Percentiles rank a stretch among this genome's conserved stretches.
Evolutionary conservation across 2,113 vertebrate genomes (phyloP).

Genomic region (Amia ocellicauda): DNA sequence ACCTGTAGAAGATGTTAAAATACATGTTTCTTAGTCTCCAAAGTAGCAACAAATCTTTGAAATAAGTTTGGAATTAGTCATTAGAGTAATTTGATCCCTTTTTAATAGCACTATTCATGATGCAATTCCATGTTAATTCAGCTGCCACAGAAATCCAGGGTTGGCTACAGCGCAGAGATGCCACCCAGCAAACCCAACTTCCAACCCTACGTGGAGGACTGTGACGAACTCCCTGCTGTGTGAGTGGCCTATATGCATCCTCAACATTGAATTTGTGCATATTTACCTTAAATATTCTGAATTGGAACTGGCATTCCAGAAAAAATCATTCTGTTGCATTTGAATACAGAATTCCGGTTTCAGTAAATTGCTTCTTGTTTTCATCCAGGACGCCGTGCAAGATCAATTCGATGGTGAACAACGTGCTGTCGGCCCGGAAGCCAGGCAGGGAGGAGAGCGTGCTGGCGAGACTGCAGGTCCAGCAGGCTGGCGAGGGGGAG

Average conservation of each 20-base stretch:
- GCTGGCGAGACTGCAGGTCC: constrained; percentile 77
- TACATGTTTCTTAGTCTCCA: no score
- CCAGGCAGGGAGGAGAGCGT: constrained; percentile 76
- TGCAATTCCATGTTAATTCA: constrained; percentile 21
- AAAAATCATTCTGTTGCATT: no score
- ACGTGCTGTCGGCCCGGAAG: constrained; percentile 78
- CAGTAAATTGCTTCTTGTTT: no score
- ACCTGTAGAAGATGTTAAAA: no score
- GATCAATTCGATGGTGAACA: constrained; percentile 84
- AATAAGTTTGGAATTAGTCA: background rate
- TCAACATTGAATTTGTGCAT: no score
- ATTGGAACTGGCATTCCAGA: no score
- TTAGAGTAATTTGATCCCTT: no score
- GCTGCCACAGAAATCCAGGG: constrained; percentile 58
- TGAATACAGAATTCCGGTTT: no score
- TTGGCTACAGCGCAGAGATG: constrained; percentile 39
- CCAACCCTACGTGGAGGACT: constrained; percentile 86
- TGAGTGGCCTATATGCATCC: constrained; percentile 60
- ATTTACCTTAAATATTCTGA: no score
- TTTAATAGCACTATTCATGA: background rate
- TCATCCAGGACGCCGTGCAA: constrained; percentile 88
- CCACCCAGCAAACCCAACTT: constrained; percentile 70
- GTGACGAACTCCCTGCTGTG: constrained; percentile 77
- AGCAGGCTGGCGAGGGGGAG: constrained; percentile 62
- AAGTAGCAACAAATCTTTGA: no score